phyloP scores from a whole-genome alignment of 2,888 invertebrate genomes.

The Drosophila paranaensis region DNA sequence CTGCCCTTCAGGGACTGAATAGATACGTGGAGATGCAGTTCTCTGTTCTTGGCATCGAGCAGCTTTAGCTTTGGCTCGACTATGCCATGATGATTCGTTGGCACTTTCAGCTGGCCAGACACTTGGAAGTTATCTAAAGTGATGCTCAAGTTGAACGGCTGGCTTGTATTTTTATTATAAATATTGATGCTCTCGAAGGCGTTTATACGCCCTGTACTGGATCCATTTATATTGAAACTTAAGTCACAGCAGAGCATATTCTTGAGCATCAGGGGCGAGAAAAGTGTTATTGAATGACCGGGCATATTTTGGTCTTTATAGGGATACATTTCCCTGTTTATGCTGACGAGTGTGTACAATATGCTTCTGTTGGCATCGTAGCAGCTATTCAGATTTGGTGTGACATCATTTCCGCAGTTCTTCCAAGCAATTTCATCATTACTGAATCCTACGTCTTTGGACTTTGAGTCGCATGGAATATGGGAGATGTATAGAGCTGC shows the following conservation, averaged over 20 bases:
- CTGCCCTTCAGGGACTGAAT: constrained; percentile 87
- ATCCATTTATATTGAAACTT: constrained; percentile 86
- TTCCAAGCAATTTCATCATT: constrained; percentile 82
- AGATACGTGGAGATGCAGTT: constrained; percentile 90
- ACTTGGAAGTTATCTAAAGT: constrained; percentile 94
- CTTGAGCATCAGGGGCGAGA: constrained; percentile 93
- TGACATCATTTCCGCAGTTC: constrained; percentile 64
- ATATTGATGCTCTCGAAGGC: constrained; percentile 85
- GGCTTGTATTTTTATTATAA: constrained; percentile 86
- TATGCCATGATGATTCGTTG: constrained; percentile 85
- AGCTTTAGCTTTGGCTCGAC: constrained; percentile 90
- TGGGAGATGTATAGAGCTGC: constrained; percentile 91
- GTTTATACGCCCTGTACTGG: constrained; percentile 84
- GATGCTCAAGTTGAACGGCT: constrained; percentile 90
- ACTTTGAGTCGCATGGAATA: constrained; percentile 40
- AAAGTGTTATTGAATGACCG: constrained; percentile 93
- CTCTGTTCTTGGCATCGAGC: constrained; percentile 89
- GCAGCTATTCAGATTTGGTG: constrained; percentile 76
- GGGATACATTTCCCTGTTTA: constrained; percentile 93
- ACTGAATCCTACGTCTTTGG: constrained; percentile 76
- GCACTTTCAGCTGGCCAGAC: constrained; percentile 88
- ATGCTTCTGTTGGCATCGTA: constrained; percentile 77
- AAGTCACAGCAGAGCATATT: constrained; percentile 95
- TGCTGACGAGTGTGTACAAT: constrained; percentile 79
- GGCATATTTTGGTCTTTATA: constrained; percentile 87